phyloP scores from a whole-genome alignment of 2,113 vertebrate species.

The Thunnus maccoyii region DNA sequence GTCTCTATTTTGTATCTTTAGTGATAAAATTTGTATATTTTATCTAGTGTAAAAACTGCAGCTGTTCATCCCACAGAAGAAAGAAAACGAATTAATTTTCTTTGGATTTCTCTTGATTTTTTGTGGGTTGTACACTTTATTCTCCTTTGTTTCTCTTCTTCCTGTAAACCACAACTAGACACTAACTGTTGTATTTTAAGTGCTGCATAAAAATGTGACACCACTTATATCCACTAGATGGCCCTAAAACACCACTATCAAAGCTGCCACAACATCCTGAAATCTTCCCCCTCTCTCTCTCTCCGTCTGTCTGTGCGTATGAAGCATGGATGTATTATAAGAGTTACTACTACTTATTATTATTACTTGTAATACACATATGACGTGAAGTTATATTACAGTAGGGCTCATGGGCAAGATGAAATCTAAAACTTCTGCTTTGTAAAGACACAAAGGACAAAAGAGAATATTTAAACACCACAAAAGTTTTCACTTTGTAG shows the following conservation, averaged over 20 bases:
- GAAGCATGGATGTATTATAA: too few relatives aligned
- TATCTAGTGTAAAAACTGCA: too few relatives aligned
- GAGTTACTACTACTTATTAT: too few relatives aligned
- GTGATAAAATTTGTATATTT: too few relatives aligned
- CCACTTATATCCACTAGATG: slow-evolving; percentile 69
- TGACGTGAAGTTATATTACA: not conserved
- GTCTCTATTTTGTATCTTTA: too few relatives aligned
- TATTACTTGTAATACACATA: too few relatives aligned
- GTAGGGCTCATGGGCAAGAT: not conserved
- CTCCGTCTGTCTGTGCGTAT: not conserved
- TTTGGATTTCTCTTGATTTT: too few relatives aligned
- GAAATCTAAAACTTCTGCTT: not conserved
- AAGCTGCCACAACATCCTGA: not conserved
- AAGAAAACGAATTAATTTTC: too few relatives aligned
- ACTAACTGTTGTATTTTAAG: not conserved
- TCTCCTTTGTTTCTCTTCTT: not conserved
- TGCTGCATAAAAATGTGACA: slow-evolving; percentile 35
- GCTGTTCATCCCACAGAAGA: too few relatives aligned
- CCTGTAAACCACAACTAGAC: not conserved
- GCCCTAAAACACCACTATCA: slow-evolving; percentile 49
- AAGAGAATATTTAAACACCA: not conserved
- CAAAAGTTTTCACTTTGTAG: not conserved
- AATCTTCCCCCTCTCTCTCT: too few relatives aligned
- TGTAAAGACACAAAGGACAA: not conserved
- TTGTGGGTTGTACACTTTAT: not conserved